Evolutionary conservation across 2,797 vertebrate genomes (phyloP), one percentile per base, ranked within the genome.

Genomic region (Cryptoblepharus egeriae): DNA sequence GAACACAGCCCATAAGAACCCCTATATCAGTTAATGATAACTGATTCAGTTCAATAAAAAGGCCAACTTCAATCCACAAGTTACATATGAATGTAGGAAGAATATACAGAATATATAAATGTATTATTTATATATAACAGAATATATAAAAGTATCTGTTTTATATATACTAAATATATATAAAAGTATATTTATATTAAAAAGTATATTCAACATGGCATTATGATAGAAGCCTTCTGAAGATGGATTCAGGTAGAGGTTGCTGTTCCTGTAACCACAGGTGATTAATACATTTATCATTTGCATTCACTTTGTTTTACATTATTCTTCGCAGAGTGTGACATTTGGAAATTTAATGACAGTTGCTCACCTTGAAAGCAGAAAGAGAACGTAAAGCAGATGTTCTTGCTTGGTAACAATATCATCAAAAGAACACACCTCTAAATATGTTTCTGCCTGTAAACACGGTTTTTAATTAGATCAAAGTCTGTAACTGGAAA

Each of bases 261-360:
- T 58, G 22, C 22, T 71, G 58, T 86, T 85, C 15, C 3, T n/a
- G 4, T 26, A 39, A 4, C 1, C 7, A 22, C 63, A 5, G 2
- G 15, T 39, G 20, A 49, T 75, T 61, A 79, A 20, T 16, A 69
- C 88, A 76, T 86, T 83, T 37, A 87, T 74, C 85, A 20, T 70
- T 85, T 35, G 80, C 79, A 32, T 52, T 52, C 49, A 52, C 49
- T 52, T 52, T 52, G 42, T 16, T 61, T 84, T 89, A 89, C 64
- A 83, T 78, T 91, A 88, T 93, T 91, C 89, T 88, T 94, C 80
- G 91, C 69, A 90, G 78, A 92, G 88, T 90, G 72, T 91, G 88
- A 87, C 86, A 90, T 93, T 94, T 93, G 88, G 87, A 92, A 93
- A 92, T 92, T 87, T 91, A 92, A 93, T 77, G 90, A 81, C 83